phyloP scores from a whole-genome alignment of 2,113 vertebrate genomes.

The Peromyscus californicus region DNA sequence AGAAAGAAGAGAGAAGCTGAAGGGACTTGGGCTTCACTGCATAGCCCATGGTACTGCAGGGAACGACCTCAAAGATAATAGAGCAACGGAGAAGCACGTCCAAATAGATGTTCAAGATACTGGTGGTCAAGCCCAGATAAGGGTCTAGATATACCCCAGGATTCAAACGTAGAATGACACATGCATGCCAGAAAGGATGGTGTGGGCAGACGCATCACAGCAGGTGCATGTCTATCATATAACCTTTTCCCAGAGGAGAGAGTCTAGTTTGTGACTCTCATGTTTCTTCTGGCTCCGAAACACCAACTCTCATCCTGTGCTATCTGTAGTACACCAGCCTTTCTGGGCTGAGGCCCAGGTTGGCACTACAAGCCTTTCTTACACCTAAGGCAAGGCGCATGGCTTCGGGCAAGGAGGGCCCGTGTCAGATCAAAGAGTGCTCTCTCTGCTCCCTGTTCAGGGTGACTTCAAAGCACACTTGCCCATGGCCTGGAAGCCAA shows the following conservation, averaged over 20 bases:
- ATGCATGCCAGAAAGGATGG: constrained; percentile 10
- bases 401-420: not conserved
- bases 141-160: not conserved
- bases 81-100: not conserved
- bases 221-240: not conserved
- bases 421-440: not conserved
- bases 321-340: accelerated
- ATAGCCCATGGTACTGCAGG: not conserved
- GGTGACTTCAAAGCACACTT: not conserved
- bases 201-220: constrained; percentile 36
- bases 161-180: constrained; percentile 40
- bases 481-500: not conserved
- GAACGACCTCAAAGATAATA: not conserved
- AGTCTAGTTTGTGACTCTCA: not conserved
- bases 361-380: not conserved
- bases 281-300: not conserved
- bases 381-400: not conserved
- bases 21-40: accelerated
- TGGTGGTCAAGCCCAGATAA: not conserved
- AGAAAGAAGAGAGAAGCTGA: constrained; percentile 83
- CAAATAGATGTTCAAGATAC: not conserved
- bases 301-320: not conserved
- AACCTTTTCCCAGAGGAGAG: not conserved
- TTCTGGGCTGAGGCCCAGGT: not conserved
- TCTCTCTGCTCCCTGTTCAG: not conserved